Evolutionary conservation across 2,888 invertebrate genomes (phyloP), one percentile per base, ranked within the genome.

Genomic region (Trichogramma evanescens): DNA sequence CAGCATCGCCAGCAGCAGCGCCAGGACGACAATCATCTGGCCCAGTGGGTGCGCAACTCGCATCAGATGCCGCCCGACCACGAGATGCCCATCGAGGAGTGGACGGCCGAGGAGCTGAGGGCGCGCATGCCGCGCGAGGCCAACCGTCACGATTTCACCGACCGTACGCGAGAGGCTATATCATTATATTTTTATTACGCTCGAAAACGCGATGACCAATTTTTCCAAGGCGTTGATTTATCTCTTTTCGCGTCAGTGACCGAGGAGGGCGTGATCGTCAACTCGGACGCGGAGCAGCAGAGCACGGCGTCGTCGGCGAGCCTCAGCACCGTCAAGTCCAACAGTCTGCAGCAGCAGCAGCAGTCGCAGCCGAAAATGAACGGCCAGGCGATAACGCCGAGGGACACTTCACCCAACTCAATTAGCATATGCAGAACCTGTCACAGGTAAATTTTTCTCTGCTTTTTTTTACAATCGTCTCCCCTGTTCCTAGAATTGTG

Each of bases 401-500:
- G 69, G 56, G 76, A 77, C 42, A 71, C 71, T 52, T 67, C 69
- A 0, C 67, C 67, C 41, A 66, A 71, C 9, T 74, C 77, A 43
- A 75, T 78, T 61, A 78, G 69, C 62, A 78, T 78, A 51, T 78
- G 77, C 63, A 72, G 71, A 65, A 72, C 74, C 66, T 77, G 77
- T 63, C 76, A 78, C 71, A 78, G 76, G 77, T 78, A 69, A 51
- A 26, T 2, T 26, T 26, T 26, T 26, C 26, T 26, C 3, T 2
- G 26, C 26, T 52, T 41, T 26, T 26, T 26, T 8, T 43, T 13
- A 39, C 6, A 42, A 42, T 42, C 41, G 7, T 42, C 10, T 5
- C 40, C n/a, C 4, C 43, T 7, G 8, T 38, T 38, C 40, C 40
- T n/a, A 2, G 26, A 26, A 2, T 26, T 26, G 26, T 26, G 26